Evolutionary conservation across 1,140 invertebrate genomes (phyloP).

Genomic region (Aradophagus sp.): DNA sequence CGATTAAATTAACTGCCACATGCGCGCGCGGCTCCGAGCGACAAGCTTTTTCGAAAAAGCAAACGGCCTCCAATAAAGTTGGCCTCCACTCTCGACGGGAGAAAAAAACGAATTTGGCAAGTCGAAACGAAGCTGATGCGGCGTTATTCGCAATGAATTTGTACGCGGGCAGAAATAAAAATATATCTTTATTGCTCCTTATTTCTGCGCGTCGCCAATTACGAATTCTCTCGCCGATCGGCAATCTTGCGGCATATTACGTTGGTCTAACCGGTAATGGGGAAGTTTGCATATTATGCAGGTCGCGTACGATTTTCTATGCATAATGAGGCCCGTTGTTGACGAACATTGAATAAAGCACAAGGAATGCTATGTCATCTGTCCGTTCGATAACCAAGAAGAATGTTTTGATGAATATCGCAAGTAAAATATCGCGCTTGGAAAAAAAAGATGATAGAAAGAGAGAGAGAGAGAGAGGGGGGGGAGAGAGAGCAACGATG

Average conservation of each 20-base stretch:
- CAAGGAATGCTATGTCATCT: slow-evolving; percentile 59
- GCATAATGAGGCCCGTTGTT: slow-evolving; percentile 69
- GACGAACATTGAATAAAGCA: slow-evolving; percentile 69
- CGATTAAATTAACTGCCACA: too few relatives aligned
- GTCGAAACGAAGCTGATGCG: too few relatives aligned
- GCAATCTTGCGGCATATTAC: slow-evolving; percentile 60
- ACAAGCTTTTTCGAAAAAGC: too few relatives aligned
- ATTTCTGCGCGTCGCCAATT: slow-evolving; percentile 52
- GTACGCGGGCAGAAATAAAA: slow-evolving; percentile 23
- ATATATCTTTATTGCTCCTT: slow-evolving; percentile 41
- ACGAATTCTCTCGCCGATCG: slow-evolving; percentile 58
- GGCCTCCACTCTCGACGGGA: too few relatives aligned
- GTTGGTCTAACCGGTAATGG: slow-evolving; percentile 67
- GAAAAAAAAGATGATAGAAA: too few relatives aligned
- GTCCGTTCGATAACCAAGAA: slow-evolving; percentile 52
- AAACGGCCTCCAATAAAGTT: too few relatives aligned
- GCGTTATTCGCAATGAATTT: slow-evolving; percentile 11
- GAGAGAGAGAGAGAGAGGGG: too few relatives aligned
- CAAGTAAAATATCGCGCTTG: slow-evolving; percentile 17
- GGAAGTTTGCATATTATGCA: slow-evolving; percentile 70
- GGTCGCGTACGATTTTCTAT: slow-evolving; percentile 70
- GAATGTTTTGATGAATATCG: slow-evolving; percentile 37
- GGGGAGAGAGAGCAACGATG: too few relatives aligned
- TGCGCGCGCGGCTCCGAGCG: too few relatives aligned
- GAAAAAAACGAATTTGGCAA: too few relatives aligned